Conservation (phyloP, 2,113 vertebrate genomes). For the Chaetodon trifascialis region DNA sequence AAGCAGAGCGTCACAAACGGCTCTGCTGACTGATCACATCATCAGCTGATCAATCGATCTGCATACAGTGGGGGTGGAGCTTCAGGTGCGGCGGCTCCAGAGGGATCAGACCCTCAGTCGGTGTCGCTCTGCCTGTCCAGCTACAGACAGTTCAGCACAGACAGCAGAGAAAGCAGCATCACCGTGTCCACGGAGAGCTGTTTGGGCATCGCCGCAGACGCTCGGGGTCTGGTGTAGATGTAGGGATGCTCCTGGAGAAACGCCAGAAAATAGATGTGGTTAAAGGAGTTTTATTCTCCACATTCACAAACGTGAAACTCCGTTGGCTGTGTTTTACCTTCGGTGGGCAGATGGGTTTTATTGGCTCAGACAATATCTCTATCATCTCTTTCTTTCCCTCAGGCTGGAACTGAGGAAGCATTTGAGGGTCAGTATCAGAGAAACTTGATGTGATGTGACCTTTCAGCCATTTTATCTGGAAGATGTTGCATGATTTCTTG, state of each 20-base stretch:
- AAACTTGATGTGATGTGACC: not conserved
- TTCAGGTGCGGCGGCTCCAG: not conserved
- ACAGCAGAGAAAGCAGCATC: constrained; percentile 7
- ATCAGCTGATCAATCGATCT: not conserved
- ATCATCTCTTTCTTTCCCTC: constrained; percentile 64
- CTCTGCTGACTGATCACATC: not conserved
- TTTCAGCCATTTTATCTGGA: no score
- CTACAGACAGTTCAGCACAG: not conserved
- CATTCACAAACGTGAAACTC: not conserved
- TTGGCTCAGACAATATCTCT: constrained; percentile 58
- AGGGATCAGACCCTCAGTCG: not conserved
- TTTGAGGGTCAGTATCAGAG: not conserved
- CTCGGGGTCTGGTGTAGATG: constrained; percentile 61
- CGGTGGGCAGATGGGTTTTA: constrained; percentile 73
- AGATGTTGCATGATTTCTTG: no score
- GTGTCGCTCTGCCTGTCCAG: not conserved
- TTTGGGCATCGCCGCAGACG: not conserved
- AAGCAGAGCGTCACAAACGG: not conserved
- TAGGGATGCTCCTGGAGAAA: constrained; percentile 67
- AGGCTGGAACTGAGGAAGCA: constrained; percentile 73
- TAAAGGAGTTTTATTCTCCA: not conserved
- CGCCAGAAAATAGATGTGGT: no score
- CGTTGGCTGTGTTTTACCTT: constrained; percentile 43
- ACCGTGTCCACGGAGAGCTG: not conserved
- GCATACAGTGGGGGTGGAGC: not conserved